Percentiles rank a stretch among this genome's conserved stretches.
Conservation (phyloP, 2,888 invertebrate species). For the Auanema sp. region DNA sequence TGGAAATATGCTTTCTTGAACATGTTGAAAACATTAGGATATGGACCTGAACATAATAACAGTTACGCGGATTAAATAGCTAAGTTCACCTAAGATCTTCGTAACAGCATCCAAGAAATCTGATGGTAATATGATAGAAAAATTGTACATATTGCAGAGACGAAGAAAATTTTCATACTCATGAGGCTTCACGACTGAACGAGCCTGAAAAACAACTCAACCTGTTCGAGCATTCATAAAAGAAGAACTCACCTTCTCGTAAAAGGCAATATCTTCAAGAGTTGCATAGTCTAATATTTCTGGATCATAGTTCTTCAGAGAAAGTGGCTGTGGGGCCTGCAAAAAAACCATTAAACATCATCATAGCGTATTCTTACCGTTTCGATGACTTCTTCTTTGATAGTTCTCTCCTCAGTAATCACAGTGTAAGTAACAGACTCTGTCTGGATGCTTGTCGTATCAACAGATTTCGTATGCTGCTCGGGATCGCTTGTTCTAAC, state of each 20-base stretch:
- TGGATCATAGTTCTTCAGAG: not conserved
- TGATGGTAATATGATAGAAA: not conserved
- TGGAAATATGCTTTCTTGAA: constrained; percentile 6
- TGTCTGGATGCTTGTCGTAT: too few species aligned
- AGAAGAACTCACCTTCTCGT: constrained; percentile 3
- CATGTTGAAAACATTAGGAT: constrained; percentile 11
- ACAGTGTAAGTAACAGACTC: too few species aligned
- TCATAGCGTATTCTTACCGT: too few species aligned
- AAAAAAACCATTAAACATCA: too few species aligned
- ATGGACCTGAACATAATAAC: constrained; percentile 4
- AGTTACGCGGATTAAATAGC: not conserved
- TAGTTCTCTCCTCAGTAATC: too few species aligned
- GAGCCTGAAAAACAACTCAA: constrained; percentile 6
- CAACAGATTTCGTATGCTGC: too few species aligned
- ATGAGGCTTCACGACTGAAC: not conserved
- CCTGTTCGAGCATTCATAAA: not conserved
- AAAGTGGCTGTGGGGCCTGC: not conserved
- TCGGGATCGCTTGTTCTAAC: too few species aligned
- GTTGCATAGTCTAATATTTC: not conserved
- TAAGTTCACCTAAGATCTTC: constrained; percentile 14
- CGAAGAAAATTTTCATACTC: constrained; percentile 15
- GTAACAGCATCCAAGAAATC: constrained; percentile 10
- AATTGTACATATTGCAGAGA: constrained; percentile 12
- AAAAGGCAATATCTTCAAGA: constrained; percentile 10
- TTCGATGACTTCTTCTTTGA: too few species aligned